phyloP scores from a whole-genome alignment of 1,140 invertebrate genomes.

The Papilio polytes region DNA sequence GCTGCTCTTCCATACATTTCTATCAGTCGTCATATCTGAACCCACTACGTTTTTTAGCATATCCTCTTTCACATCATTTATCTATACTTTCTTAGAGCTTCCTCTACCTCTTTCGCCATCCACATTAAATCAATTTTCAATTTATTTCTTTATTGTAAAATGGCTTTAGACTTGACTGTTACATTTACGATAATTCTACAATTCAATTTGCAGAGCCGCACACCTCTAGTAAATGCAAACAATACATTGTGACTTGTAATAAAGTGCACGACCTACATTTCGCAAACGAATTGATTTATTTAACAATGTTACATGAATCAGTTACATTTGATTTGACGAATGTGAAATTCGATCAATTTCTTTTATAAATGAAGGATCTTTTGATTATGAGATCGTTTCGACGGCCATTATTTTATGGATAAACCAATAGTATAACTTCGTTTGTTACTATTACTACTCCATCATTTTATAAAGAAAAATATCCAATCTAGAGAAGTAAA shows the following conservation, averaged over 20 bases:
- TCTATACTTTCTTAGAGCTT: too few relatives aligned
- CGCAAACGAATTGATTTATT: constrained; percentile 5
- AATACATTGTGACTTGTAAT: constrained; percentile 10
- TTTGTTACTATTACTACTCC: background rate
- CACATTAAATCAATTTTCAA: too few relatives aligned
- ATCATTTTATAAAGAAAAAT: background rate
- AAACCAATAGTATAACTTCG: background rate
- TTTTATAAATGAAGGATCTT: background rate
- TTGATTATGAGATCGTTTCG: background rate
- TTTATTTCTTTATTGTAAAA: too few relatives aligned
- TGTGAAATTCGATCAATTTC: background rate
- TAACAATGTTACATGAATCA: constrained; percentile 20
- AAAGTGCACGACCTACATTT: constrained; percentile 8
- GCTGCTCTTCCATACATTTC: too few relatives aligned
- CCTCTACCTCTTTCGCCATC: too few relatives aligned
- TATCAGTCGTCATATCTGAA: too few relatives aligned
- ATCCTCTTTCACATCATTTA: too few relatives aligned
- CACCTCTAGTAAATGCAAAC: background rate
- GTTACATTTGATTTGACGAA: background rate
- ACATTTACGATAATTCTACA: background rate
- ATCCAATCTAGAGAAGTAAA: background rate
- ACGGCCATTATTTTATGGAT: background rate
- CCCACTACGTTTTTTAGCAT: too few relatives aligned
- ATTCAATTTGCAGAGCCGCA: constrained; percentile 6
- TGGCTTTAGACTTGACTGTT: background rate